Percentiles rank a stretch among this genome's conserved stretches.
Conservation (phyloP, 2,888 invertebrate species). For the Omphaloscelis lunosa region DNA sequence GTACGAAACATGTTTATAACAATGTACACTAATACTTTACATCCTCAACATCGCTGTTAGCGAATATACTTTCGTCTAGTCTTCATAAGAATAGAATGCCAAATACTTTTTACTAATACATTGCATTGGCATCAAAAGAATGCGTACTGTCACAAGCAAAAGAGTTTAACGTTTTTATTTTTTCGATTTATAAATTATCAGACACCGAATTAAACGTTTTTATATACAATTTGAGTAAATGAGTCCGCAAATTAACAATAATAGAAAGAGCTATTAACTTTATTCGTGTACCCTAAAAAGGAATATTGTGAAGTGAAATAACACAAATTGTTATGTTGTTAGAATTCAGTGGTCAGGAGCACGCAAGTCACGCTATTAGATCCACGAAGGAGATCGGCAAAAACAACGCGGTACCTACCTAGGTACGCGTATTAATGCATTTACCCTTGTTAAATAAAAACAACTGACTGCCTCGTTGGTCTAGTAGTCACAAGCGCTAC, state of each 20-base stretch:
- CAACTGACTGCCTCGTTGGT: not conserved
- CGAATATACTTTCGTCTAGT: slow-evolving; percentile 69
- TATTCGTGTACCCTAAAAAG: slow-evolving; percentile 50
- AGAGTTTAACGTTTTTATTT: slow-evolving; percentile 56
- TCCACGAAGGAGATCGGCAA: slow-evolving; percentile 64
- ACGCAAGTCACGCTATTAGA: slow-evolving; percentile 67
- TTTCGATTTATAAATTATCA: not conserved
- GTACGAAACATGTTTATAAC: slow-evolving; percentile 50
- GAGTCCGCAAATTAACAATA: slow-evolving; percentile 5
- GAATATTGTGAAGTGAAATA: slow-evolving; percentile 53
- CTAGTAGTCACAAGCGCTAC: not conserved
- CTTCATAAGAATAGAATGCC: slow-evolving; percentile 79
- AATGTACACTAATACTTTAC: slow-evolving; percentile 56
- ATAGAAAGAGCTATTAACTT: slow-evolving; percentile 34
- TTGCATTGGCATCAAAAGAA: slow-evolving; percentile 71
- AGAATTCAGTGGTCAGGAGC: slow-evolving; percentile 29
- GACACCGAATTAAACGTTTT: slow-evolving; percentile 18
- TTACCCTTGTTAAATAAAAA: slow-evolving; percentile 46
- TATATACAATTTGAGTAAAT: not conserved
- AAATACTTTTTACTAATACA: slow-evolving; percentile 69
- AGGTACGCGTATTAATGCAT: slow-evolving; percentile 39
- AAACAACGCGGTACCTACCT: slow-evolving; percentile 23
- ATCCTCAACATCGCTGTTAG: slow-evolving; percentile 42
- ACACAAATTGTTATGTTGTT: slow-evolving; percentile 60
- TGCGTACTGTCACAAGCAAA: slow-evolving; percentile 71